These are phyloP conservation scores for Hymenopus coronatus DNA, from an alignment of 2,888 invertebrate genomes.

Conservation along the genomic window DNA sequence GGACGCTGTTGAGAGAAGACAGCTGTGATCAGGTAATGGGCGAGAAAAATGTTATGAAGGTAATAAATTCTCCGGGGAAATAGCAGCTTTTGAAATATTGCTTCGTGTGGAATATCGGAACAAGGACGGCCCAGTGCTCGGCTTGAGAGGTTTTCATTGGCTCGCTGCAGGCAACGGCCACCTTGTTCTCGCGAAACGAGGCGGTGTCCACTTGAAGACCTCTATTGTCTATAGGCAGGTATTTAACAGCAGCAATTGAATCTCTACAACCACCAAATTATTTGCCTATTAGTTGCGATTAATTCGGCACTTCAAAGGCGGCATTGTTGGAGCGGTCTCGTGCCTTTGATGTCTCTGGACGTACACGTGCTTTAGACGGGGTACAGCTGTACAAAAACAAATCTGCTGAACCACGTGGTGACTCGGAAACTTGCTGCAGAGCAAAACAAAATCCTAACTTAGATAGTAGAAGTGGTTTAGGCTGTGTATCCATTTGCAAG, in stretches of 20 bases:
- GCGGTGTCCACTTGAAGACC: not conserved
- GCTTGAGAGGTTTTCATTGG: constrained; percentile 1
- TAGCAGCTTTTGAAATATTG: not conserved
- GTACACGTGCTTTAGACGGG: not conserved
- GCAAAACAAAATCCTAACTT: too few species aligned
- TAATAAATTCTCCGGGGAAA: not conserved
- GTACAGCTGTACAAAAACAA: not conserved
- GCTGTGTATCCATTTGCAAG: too few species aligned
- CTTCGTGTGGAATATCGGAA: not conserved
- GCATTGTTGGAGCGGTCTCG: not conserved
- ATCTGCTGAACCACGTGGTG: not conserved
- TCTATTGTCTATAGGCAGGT: not conserved
- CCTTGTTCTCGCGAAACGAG: constrained; percentile 14
- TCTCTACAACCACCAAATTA: not conserved
- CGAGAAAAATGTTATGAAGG: not conserved
- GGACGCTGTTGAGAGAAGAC: not conserved
- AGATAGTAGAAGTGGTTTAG: too few species aligned
- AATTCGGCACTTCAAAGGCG: constrained; percentile 16
- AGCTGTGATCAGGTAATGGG: not conserved
- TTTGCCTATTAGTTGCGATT: constrained; percentile 18
- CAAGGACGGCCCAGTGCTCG: constrained; percentile 3
- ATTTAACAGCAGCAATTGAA: constrained; percentile 1
- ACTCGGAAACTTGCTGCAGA: not conserved
- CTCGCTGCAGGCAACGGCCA: not conserved
- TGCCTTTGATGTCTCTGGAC: not conserved